Percentiles rank a stretch among this genome's conserved stretches.
These are phyloP conservation scores for Tachyglossus aculeatus DNA, from an alignment of 2,797 vertebrate species.

Conservation along the genomic window DNA sequence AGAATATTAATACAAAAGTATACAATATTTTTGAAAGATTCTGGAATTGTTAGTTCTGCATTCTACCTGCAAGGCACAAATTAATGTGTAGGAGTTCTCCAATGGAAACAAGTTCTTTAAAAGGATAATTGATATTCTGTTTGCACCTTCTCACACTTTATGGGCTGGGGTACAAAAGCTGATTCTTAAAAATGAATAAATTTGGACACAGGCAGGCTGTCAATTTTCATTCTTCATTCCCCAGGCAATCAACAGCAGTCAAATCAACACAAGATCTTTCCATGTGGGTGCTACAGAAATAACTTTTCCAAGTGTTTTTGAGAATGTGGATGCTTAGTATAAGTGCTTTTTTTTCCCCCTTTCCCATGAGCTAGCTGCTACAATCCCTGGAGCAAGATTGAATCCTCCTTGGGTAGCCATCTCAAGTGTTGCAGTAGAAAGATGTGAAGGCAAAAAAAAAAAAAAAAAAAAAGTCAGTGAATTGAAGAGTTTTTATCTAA, in stretches of 20 bases:
- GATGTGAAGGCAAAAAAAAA: no score
- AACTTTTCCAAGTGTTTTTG: constrained; percentile 35
- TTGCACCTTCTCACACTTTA: background rate
- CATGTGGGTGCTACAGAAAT: constrained; percentile 22
- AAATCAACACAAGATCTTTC: constrained; percentile 32
- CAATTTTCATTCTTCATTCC: constrained; percentile 28
- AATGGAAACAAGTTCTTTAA: background rate
- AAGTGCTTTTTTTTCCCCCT: constrained; percentile 17
- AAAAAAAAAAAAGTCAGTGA: no score
- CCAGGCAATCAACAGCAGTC: background rate
- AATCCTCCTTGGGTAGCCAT: no score
- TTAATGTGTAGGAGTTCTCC: background rate
- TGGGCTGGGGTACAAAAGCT: constrained; percentile 34
- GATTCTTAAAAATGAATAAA: constrained; percentile 28
- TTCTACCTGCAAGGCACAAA: constrained; percentile 10
- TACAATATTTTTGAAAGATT: constrained; percentile 5
- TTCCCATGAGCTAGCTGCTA: no score
- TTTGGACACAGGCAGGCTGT: constrained; percentile 37
- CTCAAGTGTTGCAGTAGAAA: no score
- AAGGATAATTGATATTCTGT: constrained; percentile 13
- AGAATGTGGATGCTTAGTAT: constrained; percentile 24
- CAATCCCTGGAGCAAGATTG: no score
- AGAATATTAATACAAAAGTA: constrained; percentile 17
- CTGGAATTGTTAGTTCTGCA: constrained; percentile 13
- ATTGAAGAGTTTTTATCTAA: no score